Conservation (phyloP, 2,888 invertebrate genomes). For the Erannis defoliaria region DNA sequence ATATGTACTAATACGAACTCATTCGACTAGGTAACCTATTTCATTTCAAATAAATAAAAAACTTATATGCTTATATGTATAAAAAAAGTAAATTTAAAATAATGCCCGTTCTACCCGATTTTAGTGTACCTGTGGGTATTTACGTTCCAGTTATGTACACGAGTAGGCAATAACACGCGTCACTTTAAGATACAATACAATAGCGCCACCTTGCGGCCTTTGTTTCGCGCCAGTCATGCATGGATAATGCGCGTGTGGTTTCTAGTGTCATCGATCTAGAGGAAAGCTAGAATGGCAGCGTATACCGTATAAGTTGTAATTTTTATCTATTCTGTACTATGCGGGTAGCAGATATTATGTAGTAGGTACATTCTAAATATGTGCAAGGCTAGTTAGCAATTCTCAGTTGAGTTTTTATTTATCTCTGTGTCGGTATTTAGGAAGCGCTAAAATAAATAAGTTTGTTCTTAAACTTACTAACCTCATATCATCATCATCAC, state of each 20-base stretch:
- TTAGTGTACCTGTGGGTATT: too few relatives aligned
- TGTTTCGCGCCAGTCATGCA: constrained; percentile 64
- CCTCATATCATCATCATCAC: not conserved
- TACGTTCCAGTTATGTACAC: not conserved
- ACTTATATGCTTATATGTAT: too few relatives aligned
- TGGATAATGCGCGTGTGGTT: constrained; percentile 50
- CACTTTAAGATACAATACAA: constrained; percentile 13
- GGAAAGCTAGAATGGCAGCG: constrained; percentile 40
- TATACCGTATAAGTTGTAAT: not conserved
- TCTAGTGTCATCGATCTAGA: constrained; percentile 48
- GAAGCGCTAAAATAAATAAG: too few relatives aligned
- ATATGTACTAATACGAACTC: too few relatives aligned
- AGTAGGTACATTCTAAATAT: not conserved
- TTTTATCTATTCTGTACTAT: not conserved
- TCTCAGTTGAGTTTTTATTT: not conserved
- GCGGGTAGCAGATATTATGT: not conserved
- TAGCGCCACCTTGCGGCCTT: constrained; percentile 40
- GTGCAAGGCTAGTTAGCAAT: not conserved
- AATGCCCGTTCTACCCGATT: too few relatives aligned
- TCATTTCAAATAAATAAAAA: too few relatives aligned
- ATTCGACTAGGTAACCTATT: too few relatives aligned
- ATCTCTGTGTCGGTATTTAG: not conserved
- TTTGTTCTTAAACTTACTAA: not conserved
- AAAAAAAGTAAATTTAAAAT: too few relatives aligned
- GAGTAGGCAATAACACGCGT: not conserved